These are phyloP conservation scores for Grammomys dolichurus DNA, from an alignment of 2,113 vertebrate species.

Conservation along the genomic window DNA sequence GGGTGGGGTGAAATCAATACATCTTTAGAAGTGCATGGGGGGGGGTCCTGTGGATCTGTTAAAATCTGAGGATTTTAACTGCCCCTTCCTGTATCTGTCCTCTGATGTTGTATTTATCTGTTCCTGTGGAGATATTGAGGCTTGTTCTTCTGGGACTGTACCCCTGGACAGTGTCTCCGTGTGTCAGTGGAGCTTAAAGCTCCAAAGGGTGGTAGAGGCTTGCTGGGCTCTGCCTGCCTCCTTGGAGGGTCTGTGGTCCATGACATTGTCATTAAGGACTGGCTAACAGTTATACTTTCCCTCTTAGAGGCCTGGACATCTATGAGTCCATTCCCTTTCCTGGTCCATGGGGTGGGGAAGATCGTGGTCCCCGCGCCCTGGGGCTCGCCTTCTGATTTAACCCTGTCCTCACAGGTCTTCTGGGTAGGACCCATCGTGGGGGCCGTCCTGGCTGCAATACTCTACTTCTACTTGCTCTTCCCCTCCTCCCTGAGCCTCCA, in stretches of 20 bases:
- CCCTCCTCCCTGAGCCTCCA: slow-evolving; percentile 88
- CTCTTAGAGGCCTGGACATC: not conserved
- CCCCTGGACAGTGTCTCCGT: not conserved
- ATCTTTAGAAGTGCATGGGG: too few relatives aligned
- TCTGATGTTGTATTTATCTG: not conserved
- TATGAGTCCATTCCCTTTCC: not conserved
- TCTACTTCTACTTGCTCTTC: slow-evolving; percentile 90
- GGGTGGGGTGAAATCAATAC: too few relatives aligned
- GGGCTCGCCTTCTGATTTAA: not conserved
- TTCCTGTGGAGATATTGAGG: not conserved
- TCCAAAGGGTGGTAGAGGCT: not conserved
- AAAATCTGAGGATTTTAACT: not conserved
- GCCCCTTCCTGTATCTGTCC: not conserved
- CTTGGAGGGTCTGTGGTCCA: not conserved
- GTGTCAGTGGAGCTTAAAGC: not conserved
- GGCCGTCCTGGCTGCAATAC: slow-evolving; percentile 86
- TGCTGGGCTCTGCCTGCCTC: not conserved
- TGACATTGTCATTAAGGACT: slow-evolving; percentile 81
- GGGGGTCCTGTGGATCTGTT: not conserved
- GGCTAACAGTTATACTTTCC: not conserved
- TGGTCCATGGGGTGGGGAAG: too few relatives aligned
- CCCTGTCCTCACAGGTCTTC: slow-evolving; percentile 87
- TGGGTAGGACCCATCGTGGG: slow-evolving; percentile 91
- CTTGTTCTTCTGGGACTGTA: not conserved
- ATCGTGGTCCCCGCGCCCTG: not conserved